Conservation (phyloP, 2,888 invertebrate genomes). For the Tinea semifulvella region DNA sequence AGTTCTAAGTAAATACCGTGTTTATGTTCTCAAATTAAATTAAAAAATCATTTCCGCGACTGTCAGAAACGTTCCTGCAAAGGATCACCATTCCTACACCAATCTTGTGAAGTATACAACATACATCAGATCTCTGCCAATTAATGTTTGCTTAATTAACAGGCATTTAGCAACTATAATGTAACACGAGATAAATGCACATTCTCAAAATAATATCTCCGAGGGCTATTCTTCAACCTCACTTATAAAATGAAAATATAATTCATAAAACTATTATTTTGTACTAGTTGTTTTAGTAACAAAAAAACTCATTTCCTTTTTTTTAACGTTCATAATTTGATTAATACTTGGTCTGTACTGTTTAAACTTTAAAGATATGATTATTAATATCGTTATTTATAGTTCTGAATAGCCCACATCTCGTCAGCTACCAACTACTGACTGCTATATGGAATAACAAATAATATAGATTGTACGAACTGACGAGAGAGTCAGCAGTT, state of each 20-base stretch:
- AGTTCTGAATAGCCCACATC: background rate
- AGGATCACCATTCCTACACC: too few relatives aligned
- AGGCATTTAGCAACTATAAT: too few relatives aligned
- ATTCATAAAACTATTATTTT: background rate
- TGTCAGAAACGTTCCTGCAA: too few relatives aligned
- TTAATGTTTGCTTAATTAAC: too few relatives aligned
- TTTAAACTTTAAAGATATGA: background rate
- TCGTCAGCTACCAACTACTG: conserved; percentile 2
- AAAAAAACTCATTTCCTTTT: background rate
- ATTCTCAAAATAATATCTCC: conserved; percentile 45
- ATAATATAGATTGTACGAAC: too few relatives aligned
- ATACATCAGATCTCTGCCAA: too few relatives aligned
- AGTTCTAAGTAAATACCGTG: too few relatives aligned
- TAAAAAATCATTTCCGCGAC: too few relatives aligned
- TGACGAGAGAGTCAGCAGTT: too few relatives aligned
- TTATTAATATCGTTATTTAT: background rate
- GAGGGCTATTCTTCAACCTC: background rate
- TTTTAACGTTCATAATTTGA: background rate
- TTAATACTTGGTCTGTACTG: background rate
- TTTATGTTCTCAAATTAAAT: too few relatives aligned
- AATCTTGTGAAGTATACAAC: too few relatives aligned
- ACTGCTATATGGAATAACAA: conserved; percentile 3
- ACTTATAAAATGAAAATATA: background rate
- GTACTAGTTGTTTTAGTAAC: too few relatives aligned
- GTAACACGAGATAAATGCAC: conserved; percentile 53